phyloP scores from a whole-genome alignment of 2,888 invertebrate genomes.

The Hydroisotoma schaefferi region DNA sequence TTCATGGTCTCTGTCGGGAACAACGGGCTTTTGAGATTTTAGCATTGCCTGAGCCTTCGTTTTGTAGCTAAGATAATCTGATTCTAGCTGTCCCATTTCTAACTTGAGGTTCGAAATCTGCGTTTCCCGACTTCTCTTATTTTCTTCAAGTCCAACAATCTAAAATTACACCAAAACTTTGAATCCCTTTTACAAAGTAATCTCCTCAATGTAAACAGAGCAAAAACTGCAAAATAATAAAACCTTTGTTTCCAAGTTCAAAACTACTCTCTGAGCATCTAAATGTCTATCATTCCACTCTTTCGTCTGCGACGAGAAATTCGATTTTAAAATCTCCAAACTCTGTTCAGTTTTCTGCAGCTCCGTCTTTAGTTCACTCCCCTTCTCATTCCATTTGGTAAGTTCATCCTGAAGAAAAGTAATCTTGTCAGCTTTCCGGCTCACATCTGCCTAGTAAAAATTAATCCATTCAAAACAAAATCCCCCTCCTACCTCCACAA shows the following conservation, averaged over 20 bases:
- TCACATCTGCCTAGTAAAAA: constrained; percentile 34
- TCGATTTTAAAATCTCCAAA: constrained; percentile 40
- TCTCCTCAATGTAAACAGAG: background rate
- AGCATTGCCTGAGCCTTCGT: constrained; percentile 47
- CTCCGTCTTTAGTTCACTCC: constrained; percentile 41
- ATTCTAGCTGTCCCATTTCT: constrained; percentile 46
- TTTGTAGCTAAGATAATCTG: constrained; percentile 46
- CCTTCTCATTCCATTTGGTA: constrained; percentile 40
- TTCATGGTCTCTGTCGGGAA: constrained; percentile 28
- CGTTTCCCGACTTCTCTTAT: constrained; percentile 44
- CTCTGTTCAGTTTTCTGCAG: constrained; percentile 37
- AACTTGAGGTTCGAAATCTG: constrained; percentile 45
- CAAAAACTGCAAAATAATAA: background rate
- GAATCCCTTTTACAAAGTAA: background rate
- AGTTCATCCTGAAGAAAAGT: constrained; percentile 45
- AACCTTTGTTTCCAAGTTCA: constrained; percentile 44
- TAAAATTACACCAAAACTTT: constrained; percentile 8
- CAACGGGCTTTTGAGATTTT: constrained; percentile 41
- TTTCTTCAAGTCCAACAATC: constrained; percentile 46
- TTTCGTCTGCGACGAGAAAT: constrained; percentile 42
- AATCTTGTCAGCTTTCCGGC: constrained; percentile 44
- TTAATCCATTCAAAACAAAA: background rate
- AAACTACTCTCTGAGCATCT: constrained; percentile 32
- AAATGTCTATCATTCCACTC: constrained; percentile 39
- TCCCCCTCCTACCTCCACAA: background rate